phyloP scores from a whole-genome alignment of 2,888 invertebrate genomes.

The Yponomeuta malinellus region DNA sequence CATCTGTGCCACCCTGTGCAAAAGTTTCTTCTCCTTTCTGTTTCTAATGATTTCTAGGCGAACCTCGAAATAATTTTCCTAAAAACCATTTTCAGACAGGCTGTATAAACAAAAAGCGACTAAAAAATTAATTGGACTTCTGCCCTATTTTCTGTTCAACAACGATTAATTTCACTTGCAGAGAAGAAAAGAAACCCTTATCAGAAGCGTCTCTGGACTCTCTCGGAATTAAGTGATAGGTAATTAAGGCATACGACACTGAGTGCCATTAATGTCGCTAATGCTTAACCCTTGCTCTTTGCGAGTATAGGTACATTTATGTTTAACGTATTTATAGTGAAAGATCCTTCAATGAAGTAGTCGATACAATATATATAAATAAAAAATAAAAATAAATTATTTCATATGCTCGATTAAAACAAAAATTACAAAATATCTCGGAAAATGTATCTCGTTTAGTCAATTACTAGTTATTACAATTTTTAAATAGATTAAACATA shows the following conservation, averaged over 20 bases:
- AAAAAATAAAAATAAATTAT: too few relatives aligned
- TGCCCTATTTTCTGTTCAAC: conserved; percentile 74
- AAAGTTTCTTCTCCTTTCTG: too few relatives aligned
- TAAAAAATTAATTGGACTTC: conserved; percentile 75
- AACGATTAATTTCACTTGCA: conserved; percentile 73
- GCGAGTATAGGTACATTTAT: background rate
- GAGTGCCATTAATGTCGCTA: background rate
- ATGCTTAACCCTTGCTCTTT: background rate
- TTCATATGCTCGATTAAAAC: too few relatives aligned
- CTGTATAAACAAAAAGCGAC: conserved; percentile 63
- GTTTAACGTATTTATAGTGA: background rate
- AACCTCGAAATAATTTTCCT: too few relatives aligned
- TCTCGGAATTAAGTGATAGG: conserved; percentile 50
- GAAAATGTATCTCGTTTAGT: too few relatives aligned
- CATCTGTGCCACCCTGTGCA: too few relatives aligned
- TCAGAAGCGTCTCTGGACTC: conserved; percentile 62
- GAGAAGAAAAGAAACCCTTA: conserved; percentile 72
- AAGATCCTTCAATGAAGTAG: background rate
- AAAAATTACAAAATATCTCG: too few relatives aligned
- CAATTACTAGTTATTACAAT: too few relatives aligned
- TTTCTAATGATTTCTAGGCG: too few relatives aligned
- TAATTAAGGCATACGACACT: conserved; percentile 40
- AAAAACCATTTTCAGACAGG: too few relatives aligned
- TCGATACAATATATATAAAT: background rate
- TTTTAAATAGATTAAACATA: too few relatives aligned